phyloP scores from a whole-genome alignment of 2,888 invertebrate genomes.

The Archaeoteleia sp. region DNA sequence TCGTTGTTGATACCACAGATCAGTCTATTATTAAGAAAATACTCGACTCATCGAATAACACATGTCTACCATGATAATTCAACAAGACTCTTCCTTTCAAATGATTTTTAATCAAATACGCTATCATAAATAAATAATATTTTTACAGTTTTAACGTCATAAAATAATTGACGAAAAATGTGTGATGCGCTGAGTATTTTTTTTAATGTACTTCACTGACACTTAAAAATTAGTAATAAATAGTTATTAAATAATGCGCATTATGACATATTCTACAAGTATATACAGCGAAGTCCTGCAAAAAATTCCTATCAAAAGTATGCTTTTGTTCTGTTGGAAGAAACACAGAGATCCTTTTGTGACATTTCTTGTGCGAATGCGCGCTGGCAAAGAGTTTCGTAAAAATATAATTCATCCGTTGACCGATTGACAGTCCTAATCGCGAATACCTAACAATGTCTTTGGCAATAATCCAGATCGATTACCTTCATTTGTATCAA shows the following conservation, averaged over 20 bases:
- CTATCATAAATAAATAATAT: background rate
- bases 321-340: slow-evolving; percentile 26
- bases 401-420: too few species aligned
- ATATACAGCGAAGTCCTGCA: slow-evolving; percentile 19
- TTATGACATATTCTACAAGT: slow-evolving; percentile 20
- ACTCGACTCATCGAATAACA: too few species aligned
- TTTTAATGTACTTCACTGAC: too few species aligned
- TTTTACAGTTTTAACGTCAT: slow-evolving; percentile 8
- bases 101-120: background rate
- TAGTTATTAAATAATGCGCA: slow-evolving; percentile 5
- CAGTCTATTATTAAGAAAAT: slow-evolving; percentile 12
- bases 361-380: slow-evolving; percentile 3
- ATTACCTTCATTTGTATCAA: too few species aligned
- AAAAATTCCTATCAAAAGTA: slow-evolving; percentile 43
- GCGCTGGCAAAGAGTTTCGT: slow-evolving; percentile 24
- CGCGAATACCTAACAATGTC: too few species aligned
- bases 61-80: too few species aligned
- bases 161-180: too few species aligned
- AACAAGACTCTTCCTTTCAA: too few species aligned
- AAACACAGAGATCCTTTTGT: slow-evolving; percentile 25
- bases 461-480: too few species aligned
- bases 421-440: too few species aligned
- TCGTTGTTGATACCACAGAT: slow-evolving; percentile 11
- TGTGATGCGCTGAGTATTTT: too few species aligned
- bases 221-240: slow-evolving; percentile 32